Evolutionary conservation across 1,140 invertebrate species (phyloP), one percentile per base, ranked within the genome.

Genomic region (Bombus impatiens): DNA sequence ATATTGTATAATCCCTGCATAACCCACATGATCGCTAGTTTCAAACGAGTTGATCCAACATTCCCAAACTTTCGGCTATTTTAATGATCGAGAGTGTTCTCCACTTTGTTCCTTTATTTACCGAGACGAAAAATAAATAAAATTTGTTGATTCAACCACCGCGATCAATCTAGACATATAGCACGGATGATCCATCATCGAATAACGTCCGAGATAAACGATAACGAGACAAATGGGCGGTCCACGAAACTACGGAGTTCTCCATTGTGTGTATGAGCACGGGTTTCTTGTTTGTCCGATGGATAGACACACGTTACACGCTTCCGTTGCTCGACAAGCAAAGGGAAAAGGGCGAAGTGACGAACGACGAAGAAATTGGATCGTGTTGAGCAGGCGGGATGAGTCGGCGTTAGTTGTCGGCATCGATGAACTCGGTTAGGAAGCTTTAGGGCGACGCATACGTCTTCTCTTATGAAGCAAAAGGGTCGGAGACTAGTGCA

Each of bases 281-380:
- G 59, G 42, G 12, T 32, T 47, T 22, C 37, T 25, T 70, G 74
- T 76, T 89, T 53, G 75, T 59, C n/a, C 53, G 44, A 18, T 40
- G 71, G n/a, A 78, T 78, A 44, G 70, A 80, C 67, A 70, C 57
- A 32, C 76, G 47, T 70, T 70, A 28, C 37, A 65, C 40, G 62
- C n/a, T 78, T 82, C 87, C 72, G 47, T 9, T 25, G 28, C 8
- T 67, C 76, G 53, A 71, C 22, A 13, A 22, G 12, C 57, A 82
- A 53, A 72, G n/a, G 13, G 67, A 85, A 74, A 70, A 32, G 76
- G 47, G 35, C 15, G 53, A 44, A 85, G 78, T 91, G 83, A 92
- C 85, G 75, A 88, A 88, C 82, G 82, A 89, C 72, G 57, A 67
- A 59, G 82, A 92, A 92, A 92, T 92, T 91, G 86, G 78, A 92